Evolutionary conservation across 2,797 vertebrate genomes (phyloP).

Genomic region (Protosalanx chinensis): DNA sequence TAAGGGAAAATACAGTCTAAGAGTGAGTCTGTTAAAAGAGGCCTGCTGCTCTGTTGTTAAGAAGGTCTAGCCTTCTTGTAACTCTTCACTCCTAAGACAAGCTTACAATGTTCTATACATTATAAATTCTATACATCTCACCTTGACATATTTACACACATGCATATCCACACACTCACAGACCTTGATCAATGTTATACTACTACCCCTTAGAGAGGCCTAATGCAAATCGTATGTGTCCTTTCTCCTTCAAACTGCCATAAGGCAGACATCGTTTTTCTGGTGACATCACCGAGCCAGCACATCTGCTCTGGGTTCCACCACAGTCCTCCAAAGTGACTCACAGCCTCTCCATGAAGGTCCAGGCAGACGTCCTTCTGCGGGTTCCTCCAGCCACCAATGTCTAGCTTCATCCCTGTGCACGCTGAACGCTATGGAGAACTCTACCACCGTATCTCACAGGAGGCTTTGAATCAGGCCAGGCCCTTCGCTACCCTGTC

Average conservation of each 20-base stretch:
- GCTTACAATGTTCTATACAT: too few relatives aligned
- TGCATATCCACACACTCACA: background rate
- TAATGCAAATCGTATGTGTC: conserved; percentile 30
- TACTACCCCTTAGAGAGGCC: conserved; percentile 1
- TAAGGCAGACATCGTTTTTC: conserved; percentile 42
- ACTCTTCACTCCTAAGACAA: too few relatives aligned
- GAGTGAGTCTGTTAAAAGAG: background rate
- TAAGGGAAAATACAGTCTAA: background rate
- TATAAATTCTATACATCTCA: background rate
- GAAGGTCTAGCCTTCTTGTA: too few relatives aligned
- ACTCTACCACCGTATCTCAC: too few relatives aligned
- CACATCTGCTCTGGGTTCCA: conserved; percentile 64
- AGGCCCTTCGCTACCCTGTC: background rate
- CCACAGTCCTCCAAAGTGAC: conserved; percentile 42
- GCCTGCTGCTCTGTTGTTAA: background rate
- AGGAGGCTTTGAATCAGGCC: too few relatives aligned
- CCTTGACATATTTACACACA: background rate
- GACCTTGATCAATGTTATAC: background rate
- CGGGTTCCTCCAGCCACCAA: background rate
- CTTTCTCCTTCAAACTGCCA: conserved; percentile 14
- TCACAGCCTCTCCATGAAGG: conserved; percentile 43
- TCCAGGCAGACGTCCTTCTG: conserved; percentile 46
- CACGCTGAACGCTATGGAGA: background rate
- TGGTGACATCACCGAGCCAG: conserved; percentile 58
- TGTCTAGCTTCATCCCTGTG: background rate